Conservation (phyloP, 2,888 invertebrate genomes). For the Epistrophe eligans region DNA sequence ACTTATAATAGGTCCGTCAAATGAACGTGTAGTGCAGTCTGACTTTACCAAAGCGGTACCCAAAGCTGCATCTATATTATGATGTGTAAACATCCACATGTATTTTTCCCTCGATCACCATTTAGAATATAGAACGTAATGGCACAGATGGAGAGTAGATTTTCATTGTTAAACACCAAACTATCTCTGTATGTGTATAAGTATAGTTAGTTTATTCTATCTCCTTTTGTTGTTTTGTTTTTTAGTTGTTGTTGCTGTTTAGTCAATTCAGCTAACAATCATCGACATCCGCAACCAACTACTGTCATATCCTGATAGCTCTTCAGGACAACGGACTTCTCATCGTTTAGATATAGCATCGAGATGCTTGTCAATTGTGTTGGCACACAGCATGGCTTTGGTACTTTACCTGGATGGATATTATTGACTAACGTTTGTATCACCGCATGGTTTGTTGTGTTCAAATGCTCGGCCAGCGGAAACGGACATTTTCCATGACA, state of each 20-base stretch:
- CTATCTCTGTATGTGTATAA: slow-evolving; percentile 27
- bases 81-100: slow-evolving; percentile 53
- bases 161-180: slow-evolving; percentile 41
- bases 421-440: slow-evolving; percentile 98
- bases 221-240: slow-evolving; percentile 30
- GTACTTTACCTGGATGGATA: slow-evolving; percentile 94
- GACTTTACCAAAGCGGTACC: not conserved
- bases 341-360: slow-evolving; percentile 97
- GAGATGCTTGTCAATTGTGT: slow-evolving; percentile 97
- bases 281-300: slow-evolving; percentile 98
- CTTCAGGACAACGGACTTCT: slow-evolving; percentile 97
- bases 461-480: slow-evolving; percentile 96
- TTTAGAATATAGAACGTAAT: slow-evolving; percentile 49
- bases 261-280: slow-evolving; percentile 80
- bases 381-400: slow-evolving; percentile 98
- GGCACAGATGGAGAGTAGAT: slow-evolving; percentile 71
- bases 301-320: slow-evolving; percentile 99
- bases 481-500: slow-evolving; percentile 98
- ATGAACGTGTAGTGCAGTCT: slow-evolving; percentile 3
- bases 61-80: slow-evolving; percentile 24
- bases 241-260: slow-evolving; percentile 16
- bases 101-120: slow-evolving; percentile 64
- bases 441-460: slow-evolving; percentile 99
- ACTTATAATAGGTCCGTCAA: not conserved
- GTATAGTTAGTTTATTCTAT: slow-evolving; percentile 40